These are phyloP conservation scores for Chromis chromis DNA, from an alignment of 2,797 vertebrate species.

Conservation along the genomic window DNA sequence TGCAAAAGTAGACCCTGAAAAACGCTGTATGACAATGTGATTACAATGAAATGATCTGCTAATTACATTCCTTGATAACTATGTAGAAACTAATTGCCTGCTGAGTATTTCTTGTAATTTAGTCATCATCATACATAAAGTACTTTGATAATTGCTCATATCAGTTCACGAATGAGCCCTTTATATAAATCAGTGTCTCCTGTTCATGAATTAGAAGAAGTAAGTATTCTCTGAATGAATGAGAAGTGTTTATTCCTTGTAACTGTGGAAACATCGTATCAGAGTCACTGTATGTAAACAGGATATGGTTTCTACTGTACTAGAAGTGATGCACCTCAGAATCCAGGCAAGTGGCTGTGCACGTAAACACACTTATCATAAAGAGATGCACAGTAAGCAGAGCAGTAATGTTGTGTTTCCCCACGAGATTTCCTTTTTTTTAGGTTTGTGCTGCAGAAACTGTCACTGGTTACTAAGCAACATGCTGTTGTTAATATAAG, in stretches of 20 bases:
- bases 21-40: neutral
- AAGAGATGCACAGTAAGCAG: conserved; percentile 59
- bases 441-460: neutral
- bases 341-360: conserved; percentile 12
- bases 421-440: neutral
- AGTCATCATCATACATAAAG: neutral
- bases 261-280: conserved; percentile 47
- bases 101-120: neutral
- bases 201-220: neutral
- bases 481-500: conserved; percentile 2
- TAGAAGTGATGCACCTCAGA: conserved; percentile 17
- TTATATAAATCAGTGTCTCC: conserved; percentile 16
- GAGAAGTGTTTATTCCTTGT: neutral
- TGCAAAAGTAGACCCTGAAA: no score
- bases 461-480: conserved; percentile 37
- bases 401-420: conserved; percentile 44
- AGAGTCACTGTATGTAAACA: conserved; percentile 44
- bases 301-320: conserved; percentile 42
- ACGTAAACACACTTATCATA: conserved; percentile 58
- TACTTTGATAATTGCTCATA: conserved; percentile 7
- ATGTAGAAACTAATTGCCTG: neutral
- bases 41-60: conserved; percentile 11
- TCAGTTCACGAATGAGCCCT: neutral
- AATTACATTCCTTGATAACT: conserved; percentile 11
- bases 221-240: neutral